These are phyloP conservation scores for Schizopygopsis malacanthus DNA, from an alignment of 2,797 vertebrate genomes.

Conservation along the genomic window DNA sequence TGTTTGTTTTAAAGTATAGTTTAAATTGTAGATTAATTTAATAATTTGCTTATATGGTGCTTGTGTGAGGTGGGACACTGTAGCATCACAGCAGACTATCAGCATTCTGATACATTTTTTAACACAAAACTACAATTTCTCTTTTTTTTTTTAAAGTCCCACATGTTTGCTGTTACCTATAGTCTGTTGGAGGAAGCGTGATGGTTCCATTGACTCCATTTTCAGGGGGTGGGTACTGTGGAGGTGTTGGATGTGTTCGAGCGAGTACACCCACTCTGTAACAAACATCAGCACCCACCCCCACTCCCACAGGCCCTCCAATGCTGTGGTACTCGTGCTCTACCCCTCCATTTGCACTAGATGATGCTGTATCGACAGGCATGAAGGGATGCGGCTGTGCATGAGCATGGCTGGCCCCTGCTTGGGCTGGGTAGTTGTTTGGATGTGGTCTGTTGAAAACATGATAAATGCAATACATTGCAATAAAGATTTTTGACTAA, in stretches of 20 bases:
- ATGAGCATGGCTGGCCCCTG: slow-evolving; percentile 66
- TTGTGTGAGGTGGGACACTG: background rate
- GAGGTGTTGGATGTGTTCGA: slow-evolving; percentile 79
- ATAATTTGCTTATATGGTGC: background rate
- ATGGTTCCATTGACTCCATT: slow-evolving; percentile 72
- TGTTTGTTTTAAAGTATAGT: too few species aligned
- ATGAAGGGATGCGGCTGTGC: slow-evolving; percentile 71
- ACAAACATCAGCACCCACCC: slow-evolving; percentile 45
- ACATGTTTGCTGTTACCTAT: slow-evolving; percentile 74
- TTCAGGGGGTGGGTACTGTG: slow-evolving; percentile 78
- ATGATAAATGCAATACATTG: slow-evolving; percentile 19
- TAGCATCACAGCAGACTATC: background rate
- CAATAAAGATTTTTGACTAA: background rate
- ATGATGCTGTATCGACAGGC: slow-evolving; percentile 66
- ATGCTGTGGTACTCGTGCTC: slow-evolving; percentile 91
- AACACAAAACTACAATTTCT: background rate
- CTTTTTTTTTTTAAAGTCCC: background rate
- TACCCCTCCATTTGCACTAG: slow-evolving; percentile 70
- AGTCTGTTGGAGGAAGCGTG: slow-evolving; percentile 78
- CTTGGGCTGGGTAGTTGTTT: slow-evolving; percentile 84
- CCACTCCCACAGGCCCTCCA: slow-evolving; percentile 67
- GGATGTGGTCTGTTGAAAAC: slow-evolving; percentile 72
- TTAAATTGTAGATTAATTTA: too few species aligned
- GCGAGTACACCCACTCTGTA: slow-evolving; percentile 79
- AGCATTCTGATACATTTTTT: background rate